Percentiles rank a stretch among this genome's conserved stretches.
These are phyloP conservation scores for Cariama cristata DNA, from an alignment of 2,113 vertebrate genomes.

Conservation along the genomic window DNA sequence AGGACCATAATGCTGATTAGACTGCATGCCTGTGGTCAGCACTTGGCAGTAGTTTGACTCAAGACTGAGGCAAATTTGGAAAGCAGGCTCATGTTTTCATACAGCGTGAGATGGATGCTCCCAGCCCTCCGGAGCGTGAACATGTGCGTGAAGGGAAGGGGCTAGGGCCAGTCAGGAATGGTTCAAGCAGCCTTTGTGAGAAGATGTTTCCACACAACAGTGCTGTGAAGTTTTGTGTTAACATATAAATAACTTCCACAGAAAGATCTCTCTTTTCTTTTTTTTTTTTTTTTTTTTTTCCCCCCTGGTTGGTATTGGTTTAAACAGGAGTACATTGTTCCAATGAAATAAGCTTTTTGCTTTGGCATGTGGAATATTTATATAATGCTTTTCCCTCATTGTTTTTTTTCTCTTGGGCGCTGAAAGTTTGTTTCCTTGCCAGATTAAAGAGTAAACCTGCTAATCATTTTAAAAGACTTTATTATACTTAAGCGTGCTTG, in stretches of 20 bases:
- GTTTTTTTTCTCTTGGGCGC: slow-evolving; percentile 24
- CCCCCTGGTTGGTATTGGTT: not conserved
- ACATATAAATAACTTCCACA: not conserved
- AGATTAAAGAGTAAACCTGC: slow-evolving; percentile 44
- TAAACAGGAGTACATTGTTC: slow-evolving; percentile 39
- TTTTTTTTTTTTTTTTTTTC: not conserved
- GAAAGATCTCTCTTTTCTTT: not conserved
- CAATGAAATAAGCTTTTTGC: slow-evolving; percentile 13
- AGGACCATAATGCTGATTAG: not conserved
- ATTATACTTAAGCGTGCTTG: slow-evolving; percentile 15
- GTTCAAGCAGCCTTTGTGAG: not conserved
- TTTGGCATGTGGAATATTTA: slow-evolving; percentile 43
- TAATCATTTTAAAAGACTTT: slow-evolving; percentile 52
- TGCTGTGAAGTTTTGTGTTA: slow-evolving; percentile 38
- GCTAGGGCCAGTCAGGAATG: not conserved
- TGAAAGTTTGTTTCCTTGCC: slow-evolving; percentile 39
- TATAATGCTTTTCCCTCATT: not conserved
- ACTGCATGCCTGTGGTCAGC: slow-evolving; percentile 28
- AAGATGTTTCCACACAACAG: not conserved
- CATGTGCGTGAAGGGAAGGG: not conserved
- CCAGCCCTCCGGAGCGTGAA: not conserved
- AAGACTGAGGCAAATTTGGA: not conserved
- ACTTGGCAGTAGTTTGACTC: not conserved
- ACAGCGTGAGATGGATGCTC: not conserved
- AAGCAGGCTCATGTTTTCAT: not conserved